phyloP scores from a whole-genome alignment of 1,140 invertebrate genomes.

The Zaprionus camerounensis region DNA sequence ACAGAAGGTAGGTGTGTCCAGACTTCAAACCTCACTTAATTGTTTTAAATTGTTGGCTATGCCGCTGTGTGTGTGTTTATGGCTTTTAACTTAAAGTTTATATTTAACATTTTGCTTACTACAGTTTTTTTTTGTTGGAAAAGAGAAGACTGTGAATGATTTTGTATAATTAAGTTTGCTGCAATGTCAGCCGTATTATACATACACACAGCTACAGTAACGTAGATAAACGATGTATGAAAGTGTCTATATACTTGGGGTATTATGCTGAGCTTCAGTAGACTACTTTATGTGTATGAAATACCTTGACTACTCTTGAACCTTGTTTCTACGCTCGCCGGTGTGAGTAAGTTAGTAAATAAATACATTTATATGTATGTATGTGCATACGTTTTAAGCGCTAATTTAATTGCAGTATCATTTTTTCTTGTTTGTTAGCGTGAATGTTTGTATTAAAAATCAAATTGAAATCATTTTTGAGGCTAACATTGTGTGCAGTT shows the following conservation, averaged over 20 bases:
- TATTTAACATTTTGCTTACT: neutral
- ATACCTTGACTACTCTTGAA: conserved; percentile 50
- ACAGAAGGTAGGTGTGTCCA: neutral
- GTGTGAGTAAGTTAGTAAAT: conserved; percentile 18
- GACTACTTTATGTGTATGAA: conserved; percentile 8
- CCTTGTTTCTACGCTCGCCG: conserved; percentile 40
- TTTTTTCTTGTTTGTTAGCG: conserved; percentile 33
- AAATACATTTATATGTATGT: neutral
- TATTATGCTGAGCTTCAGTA: conserved; percentile 10
- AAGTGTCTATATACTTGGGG: conserved; percentile 25
- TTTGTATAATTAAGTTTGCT: conserved; percentile 63
- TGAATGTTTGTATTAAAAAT: conserved; percentile 46
- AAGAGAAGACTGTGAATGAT: conserved; percentile 16
- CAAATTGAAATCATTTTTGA: conserved; percentile 38
- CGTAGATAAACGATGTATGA: conserved; percentile 1
- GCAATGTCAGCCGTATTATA: conserved; percentile 53
- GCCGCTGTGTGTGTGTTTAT: neutral
- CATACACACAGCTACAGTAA: conserved; percentile 2
- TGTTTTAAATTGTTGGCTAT: neutral
- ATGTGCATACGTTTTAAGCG: conserved; percentile 23
- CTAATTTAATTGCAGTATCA: conserved; percentile 57
- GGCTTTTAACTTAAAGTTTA: neutral
- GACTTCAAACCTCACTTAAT: neutral
- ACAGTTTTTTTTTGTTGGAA: neutral
- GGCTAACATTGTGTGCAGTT: conserved; percentile 23